A percentile compares a stretch with the other conserved stretches of the same genome.
Evolutionary conservation across 2,797 vertebrate genomes (phyloP).

Genomic region (Mergus octosetaceus): DNA sequence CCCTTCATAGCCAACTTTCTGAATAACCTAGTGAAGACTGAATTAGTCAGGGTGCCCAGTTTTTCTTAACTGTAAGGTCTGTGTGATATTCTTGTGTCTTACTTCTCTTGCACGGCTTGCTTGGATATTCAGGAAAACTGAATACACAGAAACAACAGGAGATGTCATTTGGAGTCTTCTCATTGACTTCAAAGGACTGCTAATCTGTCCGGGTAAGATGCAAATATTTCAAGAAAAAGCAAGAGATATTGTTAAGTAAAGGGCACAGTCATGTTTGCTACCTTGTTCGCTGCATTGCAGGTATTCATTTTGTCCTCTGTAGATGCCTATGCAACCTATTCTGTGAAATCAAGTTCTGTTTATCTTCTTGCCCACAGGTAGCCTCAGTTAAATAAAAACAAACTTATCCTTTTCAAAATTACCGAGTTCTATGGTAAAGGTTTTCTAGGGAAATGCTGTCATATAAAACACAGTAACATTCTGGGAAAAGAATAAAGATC

Average conservation of each 20-base stretch:
- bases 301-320: background rate
- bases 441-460: background rate
- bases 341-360: background rate
- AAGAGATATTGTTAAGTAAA: background rate
- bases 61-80: background rate
- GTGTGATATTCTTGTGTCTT: background rate
- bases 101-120: background rate
- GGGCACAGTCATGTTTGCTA: background rate
- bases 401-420: background rate
- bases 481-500: background rate
- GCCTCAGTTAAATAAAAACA: background rate
- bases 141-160: background rate
- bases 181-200: background rate
- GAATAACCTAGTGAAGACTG: background rate
- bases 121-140: background rate
- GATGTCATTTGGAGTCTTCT: background rate
- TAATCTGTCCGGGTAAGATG: background rate
- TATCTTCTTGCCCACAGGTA: constrained; percentile 1
- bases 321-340: background rate
- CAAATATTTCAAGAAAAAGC: background rate
- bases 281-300: constrained; percentile 16
- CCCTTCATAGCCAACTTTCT: background rate
- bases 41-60: background rate
- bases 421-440: background rate
- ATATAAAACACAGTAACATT: background rate